Evolutionary conservation across 2,888 invertebrate genomes (phyloP), one percentile per base, ranked within the genome.

Genomic region (Eumacrocentrus americanus): DNA sequence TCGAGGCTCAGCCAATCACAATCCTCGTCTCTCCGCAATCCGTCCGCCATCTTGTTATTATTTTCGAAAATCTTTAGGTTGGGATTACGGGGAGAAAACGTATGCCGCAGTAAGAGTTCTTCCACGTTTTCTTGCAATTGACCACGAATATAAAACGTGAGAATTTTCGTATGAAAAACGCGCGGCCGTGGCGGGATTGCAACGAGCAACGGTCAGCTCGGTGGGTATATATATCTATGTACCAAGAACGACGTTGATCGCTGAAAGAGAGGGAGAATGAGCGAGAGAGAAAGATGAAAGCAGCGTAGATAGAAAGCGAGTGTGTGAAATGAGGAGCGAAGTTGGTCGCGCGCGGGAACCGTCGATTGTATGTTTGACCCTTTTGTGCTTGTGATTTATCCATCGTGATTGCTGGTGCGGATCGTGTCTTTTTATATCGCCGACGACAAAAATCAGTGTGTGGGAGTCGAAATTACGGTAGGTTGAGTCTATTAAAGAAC

Each of bases 41-140:
- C 20, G 37, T 38, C 76, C 67, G 77, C 80, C 80, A 79, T 80
- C 74, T 79, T 78, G 75, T 77, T 79, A 75, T 77, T 77, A 77
- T 80, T 79, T 79, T 80, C 78, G 79, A 79, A 80, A 79, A 78
- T 77, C 75, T 72, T 47, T 16, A 14, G 18, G 34, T 20, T 23
- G 14, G 25, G 37, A 48, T 35, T 16, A 44, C 29, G 46, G 16
- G 52, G n/a, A 29, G 9, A 29, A 29, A 29, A 29, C 5, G 4
- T 29, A 4, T 29, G 29, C 5, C 9, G 29, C 9, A 9, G 29
- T 29, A 29, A 4, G 29, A 29, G 5, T 29, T 29, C 2, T 40
- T n/a, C n/a, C n/a, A n/a, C n/a, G n/a, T n/a, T n/a, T n/a, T n/a
- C n/a, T n/a, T n/a, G n/a, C n/a, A n/a, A n/a, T n/a, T n/a, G n/a